Percentiles rank a stretch among this genome's conserved stretches.
Evolutionary conservation across 1,140 invertebrate genomes (phyloP).

Genomic region (Theocolax elegans): DNA sequence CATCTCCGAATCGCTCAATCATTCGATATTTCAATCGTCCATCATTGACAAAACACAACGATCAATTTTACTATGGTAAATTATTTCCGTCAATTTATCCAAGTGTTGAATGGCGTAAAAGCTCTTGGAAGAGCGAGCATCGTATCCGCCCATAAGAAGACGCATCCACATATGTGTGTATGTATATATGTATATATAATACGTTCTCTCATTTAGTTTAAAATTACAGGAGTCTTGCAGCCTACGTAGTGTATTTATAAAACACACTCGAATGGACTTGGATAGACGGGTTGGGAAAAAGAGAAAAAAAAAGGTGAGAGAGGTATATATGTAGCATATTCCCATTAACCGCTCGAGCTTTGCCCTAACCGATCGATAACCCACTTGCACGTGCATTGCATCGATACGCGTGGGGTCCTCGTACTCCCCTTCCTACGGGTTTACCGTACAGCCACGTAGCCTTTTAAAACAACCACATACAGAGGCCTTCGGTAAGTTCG

Average conservation of each 20-base stretch:
- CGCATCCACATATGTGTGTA: too few relatives aligned
- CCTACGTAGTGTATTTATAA: conserved; percentile 15
- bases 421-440: conserved; percentile 41
- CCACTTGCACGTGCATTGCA: conserved; percentile 63
- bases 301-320: conserved; percentile 35
- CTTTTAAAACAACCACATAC: background rate
- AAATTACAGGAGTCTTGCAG: background rate
- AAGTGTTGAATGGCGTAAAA: too few relatives aligned
- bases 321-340: conserved; percentile 53
- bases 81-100: too few relatives aligned
- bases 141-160: too few relatives aligned
- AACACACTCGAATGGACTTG: conserved; percentile 2
- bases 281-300: background rate
- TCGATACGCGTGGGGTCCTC: conserved; percentile 54
- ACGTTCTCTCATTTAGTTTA: background rate
- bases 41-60: too few relatives aligned
- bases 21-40: too few relatives aligned
- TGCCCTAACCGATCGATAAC: conserved; percentile 62
- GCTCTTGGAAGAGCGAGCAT: too few relatives aligned
- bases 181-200: too few relatives aligned
- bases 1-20: too few relatives aligned
- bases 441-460: conserved; percentile 10
- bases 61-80: too few relatives aligned
- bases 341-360: conserved; percentile 62
- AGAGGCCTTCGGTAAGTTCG: background rate